These are phyloP conservation scores for Prenolepis imparis DNA, from an alignment of 2,888 invertebrate genomes.

Conservation along the genomic window DNA sequence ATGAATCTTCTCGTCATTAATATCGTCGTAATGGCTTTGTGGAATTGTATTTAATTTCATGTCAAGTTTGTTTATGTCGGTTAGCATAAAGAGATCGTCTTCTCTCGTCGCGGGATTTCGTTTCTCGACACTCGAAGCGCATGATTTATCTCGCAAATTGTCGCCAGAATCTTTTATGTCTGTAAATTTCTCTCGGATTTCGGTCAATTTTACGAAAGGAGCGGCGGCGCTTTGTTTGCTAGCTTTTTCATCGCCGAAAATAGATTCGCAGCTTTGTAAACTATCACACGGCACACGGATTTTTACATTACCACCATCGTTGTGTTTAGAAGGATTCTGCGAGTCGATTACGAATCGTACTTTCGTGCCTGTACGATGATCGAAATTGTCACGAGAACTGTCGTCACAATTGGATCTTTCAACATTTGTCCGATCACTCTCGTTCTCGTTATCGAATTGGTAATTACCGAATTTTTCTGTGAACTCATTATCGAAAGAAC, in stretches of 20 bases:
- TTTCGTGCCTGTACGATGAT: slow-evolving; percentile 66
- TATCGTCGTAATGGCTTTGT: background rate
- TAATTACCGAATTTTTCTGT: slow-evolving; percentile 51
- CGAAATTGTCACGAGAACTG: slow-evolving; percentile 55
- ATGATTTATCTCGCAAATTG: slow-evolving; percentile 39
- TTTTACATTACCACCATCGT: slow-evolving; percentile 24
- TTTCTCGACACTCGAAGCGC: background rate
- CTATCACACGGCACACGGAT: slow-evolving; percentile 24
- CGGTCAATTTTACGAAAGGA: slow-evolving; percentile 34
- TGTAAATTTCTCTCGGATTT: slow-evolving; percentile 40
- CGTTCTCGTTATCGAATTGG: slow-evolving; percentile 81
- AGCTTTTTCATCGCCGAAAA: slow-evolving; percentile 33
- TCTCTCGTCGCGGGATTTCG: background rate
- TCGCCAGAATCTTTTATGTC: slow-evolving; percentile 5
- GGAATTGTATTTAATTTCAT: slow-evolving; percentile 14
- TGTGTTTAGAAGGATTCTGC: slow-evolving; percentile 72
- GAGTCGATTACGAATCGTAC: slow-evolving; percentile 82
- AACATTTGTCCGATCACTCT: slow-evolving; percentile 72
- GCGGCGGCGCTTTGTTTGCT: background rate
- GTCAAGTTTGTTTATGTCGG: slow-evolving; percentile 9
- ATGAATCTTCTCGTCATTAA: slow-evolving; percentile 24
- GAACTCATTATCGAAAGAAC: slow-evolving; percentile 62
- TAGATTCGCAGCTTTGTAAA: slow-evolving; percentile 40
- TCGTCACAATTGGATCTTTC: slow-evolving; percentile 50
- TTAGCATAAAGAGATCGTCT: slow-evolving; percentile 4